Evolutionary conservation across 2,888 invertebrate genomes (phyloP).

Genomic region (Apamea epomidion): DNA sequence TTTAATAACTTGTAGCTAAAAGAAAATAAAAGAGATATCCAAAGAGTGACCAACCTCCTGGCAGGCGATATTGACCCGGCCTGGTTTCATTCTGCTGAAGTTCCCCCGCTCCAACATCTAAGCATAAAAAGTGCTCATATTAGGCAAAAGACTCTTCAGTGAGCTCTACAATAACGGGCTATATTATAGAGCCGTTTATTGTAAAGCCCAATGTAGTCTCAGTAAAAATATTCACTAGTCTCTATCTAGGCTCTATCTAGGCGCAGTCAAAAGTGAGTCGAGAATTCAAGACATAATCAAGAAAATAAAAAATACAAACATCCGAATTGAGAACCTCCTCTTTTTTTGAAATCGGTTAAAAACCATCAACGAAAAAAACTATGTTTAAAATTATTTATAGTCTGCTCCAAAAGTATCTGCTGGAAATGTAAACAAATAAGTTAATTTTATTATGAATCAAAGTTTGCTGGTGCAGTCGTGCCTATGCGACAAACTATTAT

Average conservation of each 20-base stretch:
- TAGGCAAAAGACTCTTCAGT: neutral
- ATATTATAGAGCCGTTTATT: neutral
- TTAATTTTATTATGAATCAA: neutral
- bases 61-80: slow-evolving; percentile 39
- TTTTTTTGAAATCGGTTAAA: too few relatives aligned
- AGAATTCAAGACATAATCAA: neutral
- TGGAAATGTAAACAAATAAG: neutral
- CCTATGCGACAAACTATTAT: too few relatives aligned
- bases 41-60: slow-evolving; percentile 44
- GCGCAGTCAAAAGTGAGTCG: neutral
- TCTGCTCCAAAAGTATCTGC: neutral
- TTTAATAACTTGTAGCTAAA: neutral
- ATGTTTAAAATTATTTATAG: neutral
- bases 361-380: neutral
- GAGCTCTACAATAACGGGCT: neutral
- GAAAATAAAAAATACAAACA: neutral
- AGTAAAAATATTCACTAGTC: neutral
- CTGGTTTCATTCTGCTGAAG: slow-evolving; percentile 29
- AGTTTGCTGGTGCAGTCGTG: neutral
- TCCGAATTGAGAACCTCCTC: too few relatives aligned
- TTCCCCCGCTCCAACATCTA: slow-evolving; percentile 51
- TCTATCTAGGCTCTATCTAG: neutral
- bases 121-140: slow-evolving; percentile 1
- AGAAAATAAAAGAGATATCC: neutral
- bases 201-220: too few relatives aligned